Evolutionary conservation across 2,888 invertebrate genomes (phyloP), one percentile per base, ranked within the genome.

Genomic region (Tineola bisselliella): DNA sequence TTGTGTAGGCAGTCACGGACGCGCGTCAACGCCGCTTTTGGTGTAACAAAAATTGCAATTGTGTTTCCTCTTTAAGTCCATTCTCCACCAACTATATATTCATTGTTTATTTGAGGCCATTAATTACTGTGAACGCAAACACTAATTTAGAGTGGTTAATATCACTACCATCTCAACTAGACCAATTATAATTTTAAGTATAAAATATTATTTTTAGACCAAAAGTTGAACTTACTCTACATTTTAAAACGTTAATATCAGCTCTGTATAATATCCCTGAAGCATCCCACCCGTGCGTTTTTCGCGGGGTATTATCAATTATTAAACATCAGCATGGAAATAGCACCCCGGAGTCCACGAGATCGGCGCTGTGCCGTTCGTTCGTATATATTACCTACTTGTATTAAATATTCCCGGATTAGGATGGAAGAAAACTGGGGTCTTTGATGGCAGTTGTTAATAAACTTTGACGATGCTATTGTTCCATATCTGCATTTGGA

Each of bases 281-380:
- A 66, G 73, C 73, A 75, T 75, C 76, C 75, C 74, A 65, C 66
- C 69, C 71, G 76, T 75, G 79, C 77, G 84, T 84, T 87, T 84
- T 86, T 84, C 83, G 82, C 81, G 81, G 81, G 80, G 84, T 79
- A 87, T 87, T 87, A 87, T 87, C 87, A 87, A 87, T 87, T 87
- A 87, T 87, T 87, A 84, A 87, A 84, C 84, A 87, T 87, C 87
- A 87, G 82, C 84, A 82, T 82, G 83, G 80, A 86, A 82, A 87
- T 84, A 81, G 84, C 81, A 81, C 87, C 87, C 86, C 70, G 66
- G 86, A 81, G 84, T 83, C 81, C 80, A 73, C 71, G 73, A 67
- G 71, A 73, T 71, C 62, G 62, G 62, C 70, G 71, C 72, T 64
- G 67, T 73, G 72, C 79, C 59, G 59, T 43, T 43, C 59, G 43